Evolutionary conservation across 2,113 vertebrate species (phyloP).

Genomic region (Conger conger): DNA sequence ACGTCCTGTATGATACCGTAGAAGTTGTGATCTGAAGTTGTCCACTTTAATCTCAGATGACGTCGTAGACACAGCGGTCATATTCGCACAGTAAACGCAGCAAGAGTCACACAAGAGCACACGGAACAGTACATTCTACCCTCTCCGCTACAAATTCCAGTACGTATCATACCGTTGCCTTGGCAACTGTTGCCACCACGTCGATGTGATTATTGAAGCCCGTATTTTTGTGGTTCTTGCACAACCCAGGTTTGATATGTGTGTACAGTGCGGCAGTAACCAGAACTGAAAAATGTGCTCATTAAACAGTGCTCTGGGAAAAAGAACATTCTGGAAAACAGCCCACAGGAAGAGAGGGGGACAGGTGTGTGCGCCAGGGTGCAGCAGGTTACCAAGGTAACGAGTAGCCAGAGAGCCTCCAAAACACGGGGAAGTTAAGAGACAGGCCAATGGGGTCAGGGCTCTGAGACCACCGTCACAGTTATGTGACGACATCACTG

Average conservation of each 20-base stretch:
- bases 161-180: slow-evolving; percentile 30
- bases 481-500: not conserved
- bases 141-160: slow-evolving; percentile 32
- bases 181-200: slow-evolving; percentile 26
- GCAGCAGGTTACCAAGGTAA: no score
- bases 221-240: slow-evolving; percentile 5
- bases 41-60: no score
- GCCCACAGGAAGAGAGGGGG: not conserved
- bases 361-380: not conserved
- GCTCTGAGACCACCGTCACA: not conserved
- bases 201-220: not conserved
- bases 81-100: not conserved
- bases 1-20: no score
- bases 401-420: no score
- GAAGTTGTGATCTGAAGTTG: no score
- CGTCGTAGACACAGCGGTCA: not conserved
- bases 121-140: not conserved
- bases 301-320: not conserved
- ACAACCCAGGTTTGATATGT: not conserved
- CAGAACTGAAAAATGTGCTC: not conserved
- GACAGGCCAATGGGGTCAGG: not conserved
- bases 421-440: no score
- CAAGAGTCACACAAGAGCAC: not conserved
- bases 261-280: not conserved
- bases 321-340: not conserved